Conservation (phyloP, 2,113 vertebrate genomes). For the Campylomormyrus numenius region DNA sequence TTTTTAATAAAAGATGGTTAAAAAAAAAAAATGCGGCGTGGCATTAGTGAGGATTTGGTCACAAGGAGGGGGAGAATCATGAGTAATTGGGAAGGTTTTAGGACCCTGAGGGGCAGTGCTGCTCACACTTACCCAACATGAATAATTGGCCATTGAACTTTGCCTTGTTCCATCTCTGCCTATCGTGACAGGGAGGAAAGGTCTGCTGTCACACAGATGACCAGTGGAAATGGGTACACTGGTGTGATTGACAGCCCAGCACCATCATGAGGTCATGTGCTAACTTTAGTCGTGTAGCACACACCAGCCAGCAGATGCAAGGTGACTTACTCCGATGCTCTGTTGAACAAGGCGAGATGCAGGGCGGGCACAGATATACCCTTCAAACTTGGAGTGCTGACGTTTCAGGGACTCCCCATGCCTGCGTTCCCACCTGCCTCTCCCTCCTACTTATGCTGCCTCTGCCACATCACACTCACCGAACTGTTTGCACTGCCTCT, state of each 20-base stretch:
- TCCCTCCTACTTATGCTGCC: no score
- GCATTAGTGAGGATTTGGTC: neutral
- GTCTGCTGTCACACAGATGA: neutral
- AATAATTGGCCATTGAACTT: neutral
- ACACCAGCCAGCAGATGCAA: neutral
- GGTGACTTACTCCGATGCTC: neutral
- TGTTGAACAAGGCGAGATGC: neutral
- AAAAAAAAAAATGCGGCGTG: neutral
- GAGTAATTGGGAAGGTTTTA: neutral
- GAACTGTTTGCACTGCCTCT: no score
- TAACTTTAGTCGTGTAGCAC: neutral
- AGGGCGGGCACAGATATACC: neutral
- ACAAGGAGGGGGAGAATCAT: neutral
- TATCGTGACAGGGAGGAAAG: neutral
- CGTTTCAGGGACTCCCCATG: no score
- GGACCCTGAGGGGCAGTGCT: neutral
- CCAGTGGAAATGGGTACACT: neutral
- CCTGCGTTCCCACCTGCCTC: no score
- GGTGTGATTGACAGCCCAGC: neutral
- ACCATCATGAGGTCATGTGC: neutral
- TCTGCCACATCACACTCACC: no score
- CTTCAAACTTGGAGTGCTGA: no score
- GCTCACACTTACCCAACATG: neutral
- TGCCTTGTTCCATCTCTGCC: neutral
- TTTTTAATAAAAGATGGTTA: neutral